Percentiles rank a stretch among this genome's conserved stretches.
Evolutionary conservation across 2,797 vertebrate species (phyloP).

Genomic region (Eptatretus atami): DNA sequence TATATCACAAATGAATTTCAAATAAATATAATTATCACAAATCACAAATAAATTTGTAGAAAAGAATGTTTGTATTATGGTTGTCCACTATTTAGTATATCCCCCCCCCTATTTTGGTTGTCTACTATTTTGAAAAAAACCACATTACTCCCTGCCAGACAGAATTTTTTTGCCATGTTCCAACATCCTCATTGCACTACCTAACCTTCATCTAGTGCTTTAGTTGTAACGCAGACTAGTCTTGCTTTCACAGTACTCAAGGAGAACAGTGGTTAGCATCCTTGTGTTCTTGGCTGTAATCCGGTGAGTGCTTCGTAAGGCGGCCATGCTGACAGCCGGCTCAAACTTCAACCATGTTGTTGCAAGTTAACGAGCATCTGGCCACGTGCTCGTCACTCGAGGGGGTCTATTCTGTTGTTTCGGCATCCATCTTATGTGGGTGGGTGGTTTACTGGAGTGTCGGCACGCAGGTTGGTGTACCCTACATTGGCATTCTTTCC

Average conservation of each 20-base stretch:
- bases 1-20: no score
- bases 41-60: no score
- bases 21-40: no score
- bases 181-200: background rate
- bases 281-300: constrained; percentile 48
- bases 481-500: no score
- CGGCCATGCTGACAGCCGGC: constrained; percentile 75
- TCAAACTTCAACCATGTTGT: constrained; percentile 98
- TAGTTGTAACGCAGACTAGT: background rate
- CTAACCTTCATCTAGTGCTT: background rate
- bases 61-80: no score
- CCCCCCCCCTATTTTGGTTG: no score
- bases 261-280: constrained; percentile 55
- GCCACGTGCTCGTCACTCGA: constrained; percentile 52
- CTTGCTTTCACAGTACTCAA: constrained; percentile 33
- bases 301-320: constrained; percentile 59
- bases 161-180: no score
- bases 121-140: no score
- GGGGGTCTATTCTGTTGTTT: constrained; percentile 65
- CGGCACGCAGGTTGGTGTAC: constrained; percentile 48
- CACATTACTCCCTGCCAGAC: no score
- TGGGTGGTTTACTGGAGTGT: constrained; percentile 99
- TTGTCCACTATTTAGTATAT: no score
- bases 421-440: constrained; percentile 81
- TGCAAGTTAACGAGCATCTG: constrained; percentile 76